phyloP scores from a whole-genome alignment of 2,888 invertebrate genomes.

The Meloe dianella region DNA sequence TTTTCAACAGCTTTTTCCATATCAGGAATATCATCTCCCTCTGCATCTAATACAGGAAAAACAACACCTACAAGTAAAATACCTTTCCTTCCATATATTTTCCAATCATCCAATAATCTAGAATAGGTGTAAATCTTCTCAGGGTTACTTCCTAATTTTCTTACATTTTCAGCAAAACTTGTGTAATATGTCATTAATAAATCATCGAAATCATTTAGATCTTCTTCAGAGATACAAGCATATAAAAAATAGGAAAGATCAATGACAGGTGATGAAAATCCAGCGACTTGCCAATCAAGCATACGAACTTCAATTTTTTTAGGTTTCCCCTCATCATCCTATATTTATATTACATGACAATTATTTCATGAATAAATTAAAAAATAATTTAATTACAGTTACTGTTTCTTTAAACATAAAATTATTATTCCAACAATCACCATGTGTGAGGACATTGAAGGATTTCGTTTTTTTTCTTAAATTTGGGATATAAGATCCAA shows the following conservation, averaged over 20 bases:
- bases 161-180: constrained; percentile 11
- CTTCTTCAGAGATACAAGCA: constrained; percentile 4
- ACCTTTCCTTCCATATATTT: not conserved
- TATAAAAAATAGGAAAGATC: constrained; percentile 19
- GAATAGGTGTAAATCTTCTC: constrained; percentile 6
- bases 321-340: too few species aligned
- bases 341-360: not conserved
- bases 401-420: constrained; percentile 14
- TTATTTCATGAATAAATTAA: too few species aligned
- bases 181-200: constrained; percentile 15
- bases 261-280: constrained; percentile 3
- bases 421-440: constrained; percentile 30
- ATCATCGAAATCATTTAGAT: constrained; percentile 16
- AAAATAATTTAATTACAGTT: not conserved
- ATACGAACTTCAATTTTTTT: not conserved
- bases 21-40: not conserved
- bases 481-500: not conserved
- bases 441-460: constrained; percentile 20
- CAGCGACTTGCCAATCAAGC: constrained; percentile 20
- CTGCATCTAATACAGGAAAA: not conserved
- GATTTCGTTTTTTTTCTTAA: not conserved
- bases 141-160: constrained; percentile 11
- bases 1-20: not conserved
- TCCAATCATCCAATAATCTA: constrained; percentile 13
- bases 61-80: not conserved